These are phyloP conservation scores for Noctilio leporinus DNA, from an alignment of 2,113 vertebrate genomes.

Conservation along the genomic window DNA sequence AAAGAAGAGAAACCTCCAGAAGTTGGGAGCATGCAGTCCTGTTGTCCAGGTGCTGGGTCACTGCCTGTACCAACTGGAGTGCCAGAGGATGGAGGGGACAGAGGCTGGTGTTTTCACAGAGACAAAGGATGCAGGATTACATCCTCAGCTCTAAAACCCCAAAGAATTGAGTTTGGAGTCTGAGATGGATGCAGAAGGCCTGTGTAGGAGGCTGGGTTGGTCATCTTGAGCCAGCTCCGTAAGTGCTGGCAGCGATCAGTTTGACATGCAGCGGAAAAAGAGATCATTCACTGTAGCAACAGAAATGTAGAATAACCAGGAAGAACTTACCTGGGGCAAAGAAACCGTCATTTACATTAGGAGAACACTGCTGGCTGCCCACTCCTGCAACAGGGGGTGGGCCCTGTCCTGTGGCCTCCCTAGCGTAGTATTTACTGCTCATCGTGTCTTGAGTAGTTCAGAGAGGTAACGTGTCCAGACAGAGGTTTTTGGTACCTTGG, in stretches of 20 bases:
- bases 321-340: neutral
- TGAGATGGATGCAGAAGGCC: neutral
- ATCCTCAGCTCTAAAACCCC: neutral
- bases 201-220: neutral
- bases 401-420: neutral
- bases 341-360: neutral
- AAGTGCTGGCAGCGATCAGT: neutral
- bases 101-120: neutral
- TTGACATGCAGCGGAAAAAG: neutral
- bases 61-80: neutral
- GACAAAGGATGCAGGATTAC: neutral
- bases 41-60: neutral
- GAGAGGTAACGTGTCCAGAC: neutral
- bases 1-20: neutral
- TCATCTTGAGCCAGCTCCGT: neutral
- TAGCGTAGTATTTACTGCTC: rapidly evolving
- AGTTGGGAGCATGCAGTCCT: neutral
- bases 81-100: rapidly evolving
- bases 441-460: too few relatives aligned
- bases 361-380: neutral
- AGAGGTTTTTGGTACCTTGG: neutral
- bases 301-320: neutral
- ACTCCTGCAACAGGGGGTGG: rapidly evolving
- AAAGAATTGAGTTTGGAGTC: neutral
- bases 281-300: neutral